Evolutionary conservation across 1,140 invertebrate species (phyloP).

Genomic region (Daktulosphaira vitifoliae): DNA sequence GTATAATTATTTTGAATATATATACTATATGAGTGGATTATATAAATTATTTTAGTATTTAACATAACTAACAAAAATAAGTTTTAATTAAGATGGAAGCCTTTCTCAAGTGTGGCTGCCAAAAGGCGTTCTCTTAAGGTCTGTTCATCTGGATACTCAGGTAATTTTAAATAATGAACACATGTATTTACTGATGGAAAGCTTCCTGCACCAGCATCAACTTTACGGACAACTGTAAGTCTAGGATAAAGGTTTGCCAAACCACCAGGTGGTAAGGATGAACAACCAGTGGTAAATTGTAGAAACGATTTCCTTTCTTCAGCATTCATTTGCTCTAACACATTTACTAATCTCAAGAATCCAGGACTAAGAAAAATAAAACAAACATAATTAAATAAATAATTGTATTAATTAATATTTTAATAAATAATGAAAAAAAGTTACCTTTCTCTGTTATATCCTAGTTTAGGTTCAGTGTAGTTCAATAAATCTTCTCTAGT

Average conservation of each 20-base stretch:
- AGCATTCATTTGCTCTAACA: slow-evolving; percentile 77
- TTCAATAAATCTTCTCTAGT: slow-evolving; percentile 89
- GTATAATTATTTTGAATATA: slow-evolving; percentile 9
- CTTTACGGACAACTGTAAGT: slow-evolving; percentile 88
- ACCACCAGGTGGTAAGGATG: slow-evolving; percentile 91
- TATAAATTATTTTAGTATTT: background rate
- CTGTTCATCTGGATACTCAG: slow-evolving; percentile 95
- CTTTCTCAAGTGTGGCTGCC: slow-evolving; percentile 93
- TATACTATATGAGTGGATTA: background rate
- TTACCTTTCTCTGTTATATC: slow-evolving; percentile 92
- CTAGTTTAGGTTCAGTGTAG: slow-evolving; percentile 97
- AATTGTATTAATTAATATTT: background rate
- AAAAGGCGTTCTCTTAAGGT: slow-evolving; percentile 86
- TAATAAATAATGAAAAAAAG: slow-evolving; percentile 19
- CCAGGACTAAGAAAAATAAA: slow-evolving; percentile 60
- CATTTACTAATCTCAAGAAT: slow-evolving; percentile 92
- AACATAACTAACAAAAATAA: background rate
- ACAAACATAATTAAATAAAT: background rate
- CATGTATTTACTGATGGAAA: slow-evolving; percentile 99
- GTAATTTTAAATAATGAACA: slow-evolving; percentile 97
- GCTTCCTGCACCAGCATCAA: slow-evolving; percentile 88
- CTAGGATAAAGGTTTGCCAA: slow-evolving; percentile 93
- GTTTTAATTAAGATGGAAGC: slow-evolving; percentile 95
- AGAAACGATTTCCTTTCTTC: slow-evolving; percentile 93
- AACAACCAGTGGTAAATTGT: slow-evolving; percentile 98